phyloP scores from a whole-genome alignment of 2,888 invertebrate genomes.

The Limulus polyphemus region DNA sequence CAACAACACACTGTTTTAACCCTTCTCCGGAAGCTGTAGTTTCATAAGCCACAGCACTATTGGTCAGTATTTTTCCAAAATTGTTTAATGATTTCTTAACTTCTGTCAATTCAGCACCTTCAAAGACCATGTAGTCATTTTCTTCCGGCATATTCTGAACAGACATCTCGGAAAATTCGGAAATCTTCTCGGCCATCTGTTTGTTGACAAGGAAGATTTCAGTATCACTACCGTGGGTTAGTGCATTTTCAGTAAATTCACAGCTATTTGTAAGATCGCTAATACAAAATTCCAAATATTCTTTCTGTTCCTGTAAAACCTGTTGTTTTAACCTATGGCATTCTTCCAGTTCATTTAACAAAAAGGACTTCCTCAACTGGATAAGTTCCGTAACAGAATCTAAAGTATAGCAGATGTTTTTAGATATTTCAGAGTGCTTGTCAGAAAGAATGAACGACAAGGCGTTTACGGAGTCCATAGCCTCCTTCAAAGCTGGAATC shows the following conservation, averaged over 20 bases:
- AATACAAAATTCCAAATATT: constrained; percentile 35
- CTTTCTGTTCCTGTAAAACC: constrained; percentile 35
- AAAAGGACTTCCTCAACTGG: constrained; percentile 32
- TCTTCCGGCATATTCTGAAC: constrained; percentile 34
- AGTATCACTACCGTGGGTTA: constrained; percentile 39
- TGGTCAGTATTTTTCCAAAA: constrained; percentile 35
- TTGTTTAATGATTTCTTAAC: constrained; percentile 31
- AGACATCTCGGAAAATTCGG: constrained; percentile 31
- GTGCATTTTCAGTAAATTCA: constrained; percentile 40
- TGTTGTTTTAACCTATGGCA: constrained; percentile 34
- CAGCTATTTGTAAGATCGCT: constrained; percentile 38
- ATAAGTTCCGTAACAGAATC: constrained; percentile 34
- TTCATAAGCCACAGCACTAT: constrained; percentile 38
- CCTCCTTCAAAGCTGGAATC: constrained; percentile 34
- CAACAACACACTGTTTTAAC: constrained; percentile 34
- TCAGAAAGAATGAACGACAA: constrained; percentile 30
- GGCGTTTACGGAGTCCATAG: constrained; percentile 32
- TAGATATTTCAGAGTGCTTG: constrained; percentile 30
- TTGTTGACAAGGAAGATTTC: constrained; percentile 42
- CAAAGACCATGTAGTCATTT: constrained; percentile 34
- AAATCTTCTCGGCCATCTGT: constrained; percentile 30
- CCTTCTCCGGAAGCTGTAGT: constrained; percentile 39
- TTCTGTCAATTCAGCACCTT: constrained; percentile 31
- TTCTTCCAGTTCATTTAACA: constrained; percentile 34
- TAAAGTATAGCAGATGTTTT: constrained; percentile 34